These are phyloP conservation scores for Oreochromis spilurus DNA, from an alignment of 2,113 vertebrate genomes.

Conservation along the genomic window DNA sequence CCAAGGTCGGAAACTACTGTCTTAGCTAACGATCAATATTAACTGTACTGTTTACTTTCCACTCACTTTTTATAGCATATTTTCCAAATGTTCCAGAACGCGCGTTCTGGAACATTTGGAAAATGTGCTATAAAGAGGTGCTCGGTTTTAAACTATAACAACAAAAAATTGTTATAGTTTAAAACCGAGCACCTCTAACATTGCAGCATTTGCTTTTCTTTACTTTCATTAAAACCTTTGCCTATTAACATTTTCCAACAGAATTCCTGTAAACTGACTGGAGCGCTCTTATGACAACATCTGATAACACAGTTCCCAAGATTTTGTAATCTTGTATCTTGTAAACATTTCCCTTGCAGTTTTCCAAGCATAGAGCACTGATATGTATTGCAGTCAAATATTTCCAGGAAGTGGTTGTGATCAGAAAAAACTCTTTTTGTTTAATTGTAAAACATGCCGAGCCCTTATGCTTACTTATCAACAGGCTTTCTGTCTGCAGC, in stretches of 20 bases:
- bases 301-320: neutral
- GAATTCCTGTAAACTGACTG: neutral
- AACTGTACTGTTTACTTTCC: neutral
- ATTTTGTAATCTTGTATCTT: neutral
- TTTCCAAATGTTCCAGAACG: neutral
- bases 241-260: neutral
- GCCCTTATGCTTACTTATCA: neutral
- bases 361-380: neutral
- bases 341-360: neutral
- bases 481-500: neutral
- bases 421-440: neutral
- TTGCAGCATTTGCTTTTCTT: neutral
- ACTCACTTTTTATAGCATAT: neutral
- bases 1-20: neutral
- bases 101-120: too few relatives aligned
- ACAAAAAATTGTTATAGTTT: neutral
- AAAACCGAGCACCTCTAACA: neutral
- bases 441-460: neutral
- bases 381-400: neutral
- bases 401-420: neutral
- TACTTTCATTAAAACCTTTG: neutral
- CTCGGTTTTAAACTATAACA: too few relatives aligned
- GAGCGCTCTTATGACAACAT: neutral
- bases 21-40: neutral
- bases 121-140: too few relatives aligned